Percentiles rank a stretch among this genome's conserved stretches.
These are phyloP conservation scores for Micropoecilia bifurca DNA, from an alignment of 2,797 vertebrate genomes.

Conservation along the genomic window DNA sequence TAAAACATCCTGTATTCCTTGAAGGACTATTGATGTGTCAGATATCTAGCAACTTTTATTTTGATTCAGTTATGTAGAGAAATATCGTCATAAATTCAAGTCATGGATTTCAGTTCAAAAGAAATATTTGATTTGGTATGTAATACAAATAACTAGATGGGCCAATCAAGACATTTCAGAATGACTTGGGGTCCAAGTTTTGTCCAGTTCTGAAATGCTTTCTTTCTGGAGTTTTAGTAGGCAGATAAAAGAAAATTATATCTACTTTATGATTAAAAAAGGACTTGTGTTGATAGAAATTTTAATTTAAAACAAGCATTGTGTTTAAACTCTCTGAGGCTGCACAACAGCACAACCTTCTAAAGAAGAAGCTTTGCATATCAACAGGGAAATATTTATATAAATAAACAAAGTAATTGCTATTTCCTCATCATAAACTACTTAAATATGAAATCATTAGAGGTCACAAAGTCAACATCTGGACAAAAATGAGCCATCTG, in stretches of 20 bases:
- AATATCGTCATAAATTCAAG: not conserved
- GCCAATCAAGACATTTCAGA: not conserved
- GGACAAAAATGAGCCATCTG: slow-evolving; percentile 5
- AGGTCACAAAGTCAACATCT: slow-evolving; percentile 16
- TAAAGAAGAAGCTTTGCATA: not conserved
- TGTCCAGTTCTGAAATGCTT: not conserved
- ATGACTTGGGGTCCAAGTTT: not conserved
- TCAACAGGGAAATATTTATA: not conserved
- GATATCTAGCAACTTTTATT: not conserved
- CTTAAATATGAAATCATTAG: slow-evolving; percentile 10
- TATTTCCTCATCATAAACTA: slow-evolving; percentile 4
- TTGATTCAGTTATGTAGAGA: not conserved
- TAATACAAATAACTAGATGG: not conserved
- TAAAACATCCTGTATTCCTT: not conserved
- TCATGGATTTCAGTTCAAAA: too few relatives aligned
- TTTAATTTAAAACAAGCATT: not conserved
- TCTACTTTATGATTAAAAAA: not conserved
- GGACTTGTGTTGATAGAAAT: not conserved
- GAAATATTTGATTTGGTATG: too few relatives aligned
- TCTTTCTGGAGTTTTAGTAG: not conserved
- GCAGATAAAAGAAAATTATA: not conserved
- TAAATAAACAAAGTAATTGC: not conserved
- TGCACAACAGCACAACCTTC: too few relatives aligned
- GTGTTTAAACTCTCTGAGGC: not conserved
- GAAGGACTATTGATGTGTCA: not conserved